A percentile compares a stretch with the other conserved stretches of the same genome.
Conservation (phyloP, 1,140 invertebrate genomes). For the Brachionus angularis region DNA sequence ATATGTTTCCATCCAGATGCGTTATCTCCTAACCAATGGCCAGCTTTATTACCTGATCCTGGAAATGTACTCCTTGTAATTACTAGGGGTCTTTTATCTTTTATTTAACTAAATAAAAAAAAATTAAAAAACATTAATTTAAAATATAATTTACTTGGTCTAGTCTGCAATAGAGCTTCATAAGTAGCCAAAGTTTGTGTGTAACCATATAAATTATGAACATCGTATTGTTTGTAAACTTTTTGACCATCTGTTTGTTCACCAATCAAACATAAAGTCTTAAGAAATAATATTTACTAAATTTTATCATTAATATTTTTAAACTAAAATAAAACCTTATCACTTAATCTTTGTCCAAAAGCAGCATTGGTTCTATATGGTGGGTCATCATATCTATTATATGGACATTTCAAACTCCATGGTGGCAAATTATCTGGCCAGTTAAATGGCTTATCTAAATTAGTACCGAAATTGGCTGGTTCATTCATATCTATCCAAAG, state of each 20-base stretch:
- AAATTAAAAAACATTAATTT: neutral
- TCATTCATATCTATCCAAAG: slow-evolving; percentile 55
- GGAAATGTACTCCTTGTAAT: slow-evolving; percentile 77
- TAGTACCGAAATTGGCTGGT: slow-evolving; percentile 56
- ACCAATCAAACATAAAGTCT: slow-evolving; percentile 77
- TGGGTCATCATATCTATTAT: slow-evolving; percentile 60
- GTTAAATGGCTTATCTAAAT: slow-evolving; percentile 54
- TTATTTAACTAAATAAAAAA: too few relatives aligned
- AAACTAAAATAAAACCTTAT: neutral
- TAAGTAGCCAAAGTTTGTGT: slow-evolving; percentile 58
- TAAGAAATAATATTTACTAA: neutral
- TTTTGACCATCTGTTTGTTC: slow-evolving; percentile 62
- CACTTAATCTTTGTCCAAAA: slow-evolving; percentile 1
- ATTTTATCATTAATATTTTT: neutral
- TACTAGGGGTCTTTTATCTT: slow-evolving; percentile 62
- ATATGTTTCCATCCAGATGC: slow-evolving; percentile 52
- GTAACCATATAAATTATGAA: slow-evolving; percentile 73
- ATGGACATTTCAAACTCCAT: slow-evolving; percentile 69
- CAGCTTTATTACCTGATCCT: slow-evolving; percentile 72
- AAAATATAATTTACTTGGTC: neutral
- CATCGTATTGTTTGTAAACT: slow-evolving; percentile 51
- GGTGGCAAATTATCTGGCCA: slow-evolving; percentile 64
- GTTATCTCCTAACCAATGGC: slow-evolving; percentile 78
- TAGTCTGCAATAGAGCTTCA: slow-evolving; percentile 45
- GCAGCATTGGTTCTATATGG: slow-evolving; percentile 57